phyloP scores from a whole-genome alignment of 2,888 invertebrate genomes.

The Polylopha cassiicola region DNA sequence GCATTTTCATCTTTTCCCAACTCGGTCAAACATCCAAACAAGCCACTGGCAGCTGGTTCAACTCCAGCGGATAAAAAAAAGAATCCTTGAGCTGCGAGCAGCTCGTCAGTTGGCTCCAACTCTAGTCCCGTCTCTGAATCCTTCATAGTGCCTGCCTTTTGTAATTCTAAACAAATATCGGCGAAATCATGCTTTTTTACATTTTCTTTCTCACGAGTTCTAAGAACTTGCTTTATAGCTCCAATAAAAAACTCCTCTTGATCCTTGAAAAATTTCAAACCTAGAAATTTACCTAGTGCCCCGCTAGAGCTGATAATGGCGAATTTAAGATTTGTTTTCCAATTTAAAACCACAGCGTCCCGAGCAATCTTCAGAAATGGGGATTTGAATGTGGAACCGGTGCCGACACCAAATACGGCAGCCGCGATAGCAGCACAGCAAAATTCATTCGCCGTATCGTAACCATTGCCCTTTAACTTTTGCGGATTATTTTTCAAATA shows the following conservation, averaged over 20 bases:
- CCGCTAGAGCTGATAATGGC: conserved; percentile 27
- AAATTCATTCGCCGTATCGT: conserved; percentile 35
- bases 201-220: conserved; percentile 38
- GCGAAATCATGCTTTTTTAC: conserved; percentile 49
- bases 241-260: conserved; percentile 48
- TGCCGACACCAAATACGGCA: conserved; percentile 56
- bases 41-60: conserved; percentile 50
- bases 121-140: conserved; percentile 42
- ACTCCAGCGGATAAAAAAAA: conserved; percentile 60
- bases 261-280: conserved; percentile 40
- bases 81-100: conserved; percentile 52
- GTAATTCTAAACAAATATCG: conserved; percentile 48
- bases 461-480: conserved; percentile 30
- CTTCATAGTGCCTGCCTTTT: conserved; percentile 42
- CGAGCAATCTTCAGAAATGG: conserved; percentile 41
- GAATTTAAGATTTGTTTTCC: conserved; percentile 35
- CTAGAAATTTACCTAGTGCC: conserved; percentile 30
- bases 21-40: conserved; percentile 44
- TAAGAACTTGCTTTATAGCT: conserved; percentile 47
- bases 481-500: conserved; percentile 39
- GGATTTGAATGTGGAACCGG: conserved; percentile 47
- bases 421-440: conserved; percentile 47
- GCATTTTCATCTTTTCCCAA: too few relatives aligned
- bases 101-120: conserved; percentile 49
- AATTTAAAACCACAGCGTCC: conserved; percentile 30